A percentile compares a stretch with the other conserved stretches of the same genome.
Evolutionary conservation across 2,797 vertebrate genomes (phyloP).

Genomic region (Danio jaintianensis): DNA sequence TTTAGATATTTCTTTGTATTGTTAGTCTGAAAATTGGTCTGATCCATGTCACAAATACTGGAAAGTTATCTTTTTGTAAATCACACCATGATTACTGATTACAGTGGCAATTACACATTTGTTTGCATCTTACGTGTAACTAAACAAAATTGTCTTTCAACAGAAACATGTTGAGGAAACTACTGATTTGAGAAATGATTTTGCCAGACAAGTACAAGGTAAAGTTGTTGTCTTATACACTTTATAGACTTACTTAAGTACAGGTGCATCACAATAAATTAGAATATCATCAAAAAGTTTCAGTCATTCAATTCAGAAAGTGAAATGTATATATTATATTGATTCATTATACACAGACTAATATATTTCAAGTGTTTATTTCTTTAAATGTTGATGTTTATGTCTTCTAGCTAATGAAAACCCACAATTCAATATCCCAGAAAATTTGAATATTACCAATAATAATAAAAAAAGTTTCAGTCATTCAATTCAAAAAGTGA

Average conservation of each 20-base stretch:
- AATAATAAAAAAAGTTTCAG: too few species aligned
- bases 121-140: not conserved
- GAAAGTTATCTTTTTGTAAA: not conserved
- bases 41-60: too few species aligned
- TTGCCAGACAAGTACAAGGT: conserved; percentile 86
- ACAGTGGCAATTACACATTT: not conserved
- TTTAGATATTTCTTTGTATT: too few species aligned
- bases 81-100: not conserved
- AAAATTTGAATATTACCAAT: too few species aligned
- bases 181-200: conserved; percentile 72
- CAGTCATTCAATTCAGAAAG: not conserved
- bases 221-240: not conserved
- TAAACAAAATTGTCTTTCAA: conserved; percentile 42
- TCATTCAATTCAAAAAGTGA: not conserved
- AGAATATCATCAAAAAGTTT: not conserved
- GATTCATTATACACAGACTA: too few species aligned
- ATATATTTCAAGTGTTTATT: too few species aligned
- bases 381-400: too few species aligned
- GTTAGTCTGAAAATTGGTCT: too few species aligned
- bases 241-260: not conserved
- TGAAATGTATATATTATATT: too few species aligned
- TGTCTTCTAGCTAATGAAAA: too few species aligned
- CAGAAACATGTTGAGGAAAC: conserved; percentile 88
- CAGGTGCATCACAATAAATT: not conserved
- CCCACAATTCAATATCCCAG: too few species aligned